Conservation (phyloP, 2,888 invertebrate species). For the Cybosia mesomella region DNA sequence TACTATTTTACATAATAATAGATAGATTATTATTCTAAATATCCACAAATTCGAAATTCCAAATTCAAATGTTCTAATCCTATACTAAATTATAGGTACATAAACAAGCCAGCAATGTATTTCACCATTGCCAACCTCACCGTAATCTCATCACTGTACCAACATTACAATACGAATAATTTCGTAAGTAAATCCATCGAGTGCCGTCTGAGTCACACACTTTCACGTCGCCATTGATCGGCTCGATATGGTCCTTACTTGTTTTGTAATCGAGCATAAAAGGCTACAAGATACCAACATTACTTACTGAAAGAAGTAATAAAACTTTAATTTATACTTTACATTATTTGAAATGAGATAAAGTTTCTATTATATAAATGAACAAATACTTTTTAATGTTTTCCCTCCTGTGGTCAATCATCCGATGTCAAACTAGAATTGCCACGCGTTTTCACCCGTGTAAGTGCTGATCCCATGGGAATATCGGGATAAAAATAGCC, state of each 20-base stretch:
- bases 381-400: neutral
- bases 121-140: neutral
- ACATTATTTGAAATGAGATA: neutral
- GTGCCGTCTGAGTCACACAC: conserved; percentile 39
- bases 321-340: neutral
- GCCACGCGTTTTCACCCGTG: too few species aligned
- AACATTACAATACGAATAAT: conserved; percentile 20
- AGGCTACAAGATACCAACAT: conserved; percentile 17
- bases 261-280: conserved; percentile 32
- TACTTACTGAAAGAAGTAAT: neutral
- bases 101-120: conserved; percentile 37
- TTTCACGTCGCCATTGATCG: conserved; percentile 44
- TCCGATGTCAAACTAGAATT: too few species aligned
- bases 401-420: too few species aligned
- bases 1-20: too few species aligned
- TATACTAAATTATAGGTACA: too few species aligned
- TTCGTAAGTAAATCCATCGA: conserved; percentile 36
- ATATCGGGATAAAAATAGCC: too few species aligned
- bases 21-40: too few species aligned
- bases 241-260: conserved; percentile 29
- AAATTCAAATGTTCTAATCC: too few species aligned
- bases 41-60: too few species aligned
- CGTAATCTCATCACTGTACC: conserved; percentile 7
- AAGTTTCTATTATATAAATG: neutral
- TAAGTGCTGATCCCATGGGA: too few species aligned